A percentile compares a stretch with the other conserved stretches of the same genome.
These are phyloP conservation scores for Emydoidea blandingii DNA, from an alignment of 2,797 vertebrate species.

Conservation along the genomic window DNA sequence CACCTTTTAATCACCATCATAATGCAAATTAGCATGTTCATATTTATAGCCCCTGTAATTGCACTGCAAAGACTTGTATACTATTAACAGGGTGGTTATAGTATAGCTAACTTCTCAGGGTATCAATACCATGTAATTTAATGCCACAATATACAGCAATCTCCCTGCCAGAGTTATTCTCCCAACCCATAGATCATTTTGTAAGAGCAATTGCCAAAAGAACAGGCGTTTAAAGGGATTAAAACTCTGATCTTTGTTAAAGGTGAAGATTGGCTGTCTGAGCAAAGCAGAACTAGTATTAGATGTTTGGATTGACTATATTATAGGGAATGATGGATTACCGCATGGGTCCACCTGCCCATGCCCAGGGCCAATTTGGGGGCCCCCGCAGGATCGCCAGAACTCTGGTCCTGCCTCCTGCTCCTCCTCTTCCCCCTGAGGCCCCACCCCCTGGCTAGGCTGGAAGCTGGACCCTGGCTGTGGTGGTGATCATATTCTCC, in stretches of 20 bases:
- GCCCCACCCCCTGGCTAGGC: too few relatives aligned
- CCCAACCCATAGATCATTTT: neutral
- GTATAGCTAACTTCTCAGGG: neutral
- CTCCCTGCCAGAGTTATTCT: conserved; percentile 32
- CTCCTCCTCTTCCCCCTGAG: too few relatives aligned
- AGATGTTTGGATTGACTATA: neutral
- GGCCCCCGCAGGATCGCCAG: too few relatives aligned
- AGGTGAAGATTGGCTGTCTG: conserved; percentile 15
- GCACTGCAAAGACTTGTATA: conserved; percentile 25
- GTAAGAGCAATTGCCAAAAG: conserved; percentile 15
- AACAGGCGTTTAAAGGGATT: neutral
- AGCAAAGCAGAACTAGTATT: neutral
- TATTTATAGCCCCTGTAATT: conserved; percentile 9
- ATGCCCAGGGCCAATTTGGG: too few relatives aligned
- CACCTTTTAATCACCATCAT: conserved; percentile 21
- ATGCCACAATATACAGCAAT: conserved; percentile 48
- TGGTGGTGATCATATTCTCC: too few relatives aligned
- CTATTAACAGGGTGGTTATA: conserved; percentile 47
- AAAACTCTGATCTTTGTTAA: conserved; percentile 32
- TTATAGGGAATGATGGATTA: neutral
- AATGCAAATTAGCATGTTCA: conserved; percentile 32
- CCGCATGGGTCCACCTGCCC: neutral
- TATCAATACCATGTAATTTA: neutral
- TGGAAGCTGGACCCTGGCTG: too few relatives aligned
- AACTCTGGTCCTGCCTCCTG: too few relatives aligned